These are phyloP conservation scores for Microctonus aethiopoides DNA, from an alignment of 2,888 invertebrate species.

Conservation along the genomic window DNA sequence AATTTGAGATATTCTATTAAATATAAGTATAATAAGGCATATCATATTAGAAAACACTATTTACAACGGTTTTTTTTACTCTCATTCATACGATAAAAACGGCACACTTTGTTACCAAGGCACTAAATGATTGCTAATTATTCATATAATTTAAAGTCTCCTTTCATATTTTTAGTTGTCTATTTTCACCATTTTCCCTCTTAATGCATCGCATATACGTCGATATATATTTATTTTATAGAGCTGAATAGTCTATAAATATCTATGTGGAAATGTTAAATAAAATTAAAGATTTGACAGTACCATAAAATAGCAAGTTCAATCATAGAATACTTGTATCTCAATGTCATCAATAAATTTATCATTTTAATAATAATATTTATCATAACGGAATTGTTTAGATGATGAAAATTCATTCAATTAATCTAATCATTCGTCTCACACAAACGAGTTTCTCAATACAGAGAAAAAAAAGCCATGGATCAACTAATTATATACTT, in stretches of 20 bases:
- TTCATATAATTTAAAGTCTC: not conserved
- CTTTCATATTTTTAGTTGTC: not conserved
- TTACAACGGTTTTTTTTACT: slow-evolving; percentile 48
- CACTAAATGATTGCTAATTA: slow-evolving; percentile 37
- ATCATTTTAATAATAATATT: not conserved
- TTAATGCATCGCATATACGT: not conserved
- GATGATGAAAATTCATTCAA: too few species aligned
- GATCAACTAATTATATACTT: not conserved
- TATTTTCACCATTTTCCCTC: not conserved
- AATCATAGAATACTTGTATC: not conserved
- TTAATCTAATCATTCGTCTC: too few species aligned
- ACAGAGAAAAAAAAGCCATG: not conserved
- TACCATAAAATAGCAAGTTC: not conserved
- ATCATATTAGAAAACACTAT: slow-evolving; percentile 57
- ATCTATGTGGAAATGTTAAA: not conserved
- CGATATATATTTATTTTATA: not conserved
- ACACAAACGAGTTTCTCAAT: too few species aligned
- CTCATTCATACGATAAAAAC: slow-evolving; percentile 46
- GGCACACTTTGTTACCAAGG: slow-evolving; percentile 48
- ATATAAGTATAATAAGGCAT: slow-evolving; percentile 47
- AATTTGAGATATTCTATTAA: slow-evolving; percentile 27
- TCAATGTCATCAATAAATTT: not conserved
- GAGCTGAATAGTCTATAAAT: not conserved
- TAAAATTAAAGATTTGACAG: not conserved
- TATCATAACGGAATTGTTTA: not conserved